Percentiles rank a stretch among this genome's conserved stretches.
Conservation (phyloP, 2,113 vertebrate genomes). For the Phyllostomus hastatus region DNA sequence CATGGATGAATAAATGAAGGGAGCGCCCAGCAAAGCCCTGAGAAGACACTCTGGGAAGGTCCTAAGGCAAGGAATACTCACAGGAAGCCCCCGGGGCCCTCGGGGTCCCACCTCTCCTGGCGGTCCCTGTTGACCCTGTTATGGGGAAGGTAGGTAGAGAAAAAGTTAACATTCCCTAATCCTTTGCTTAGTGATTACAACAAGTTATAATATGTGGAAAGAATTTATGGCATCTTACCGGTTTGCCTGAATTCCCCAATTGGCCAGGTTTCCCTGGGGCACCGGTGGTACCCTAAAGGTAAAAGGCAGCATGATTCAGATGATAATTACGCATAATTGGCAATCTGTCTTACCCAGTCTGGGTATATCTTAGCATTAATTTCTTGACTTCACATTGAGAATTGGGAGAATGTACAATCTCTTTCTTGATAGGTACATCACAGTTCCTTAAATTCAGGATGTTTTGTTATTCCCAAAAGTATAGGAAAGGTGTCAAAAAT, state of each 20-base stretch:
- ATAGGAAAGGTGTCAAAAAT: neutral
- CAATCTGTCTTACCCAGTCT: neutral
- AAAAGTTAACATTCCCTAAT: neutral
- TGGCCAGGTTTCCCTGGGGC: conserved; percentile 87
- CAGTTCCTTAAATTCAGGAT: neutral
- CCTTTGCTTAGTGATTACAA: neutral
- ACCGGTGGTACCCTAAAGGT: conserved; percentile 87
- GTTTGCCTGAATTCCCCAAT: conserved; percentile 93
- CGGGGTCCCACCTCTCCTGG: conserved; percentile 89
- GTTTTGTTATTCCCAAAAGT: neutral
- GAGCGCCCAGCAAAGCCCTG: neutral
- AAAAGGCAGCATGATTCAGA: neutral
- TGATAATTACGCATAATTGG: neutral
- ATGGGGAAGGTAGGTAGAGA: neutral
- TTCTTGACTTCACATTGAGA: neutral
- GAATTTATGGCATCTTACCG: conserved; percentile 79
- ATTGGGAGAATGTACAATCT: neutral
- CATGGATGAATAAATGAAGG: neutral
- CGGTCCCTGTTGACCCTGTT: conserved; percentile 91
- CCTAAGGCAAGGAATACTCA: conserved; percentile 80
- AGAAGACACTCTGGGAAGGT: neutral
- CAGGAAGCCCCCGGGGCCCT: conserved; percentile 89
- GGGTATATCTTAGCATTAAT: neutral
- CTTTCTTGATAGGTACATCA: neutral
- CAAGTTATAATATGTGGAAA: neutral